Percentiles rank a stretch among this genome's conserved stretches.
Conservation (phyloP, 2,888 invertebrate species). For the Fissipunctia ypsillon region DNA sequence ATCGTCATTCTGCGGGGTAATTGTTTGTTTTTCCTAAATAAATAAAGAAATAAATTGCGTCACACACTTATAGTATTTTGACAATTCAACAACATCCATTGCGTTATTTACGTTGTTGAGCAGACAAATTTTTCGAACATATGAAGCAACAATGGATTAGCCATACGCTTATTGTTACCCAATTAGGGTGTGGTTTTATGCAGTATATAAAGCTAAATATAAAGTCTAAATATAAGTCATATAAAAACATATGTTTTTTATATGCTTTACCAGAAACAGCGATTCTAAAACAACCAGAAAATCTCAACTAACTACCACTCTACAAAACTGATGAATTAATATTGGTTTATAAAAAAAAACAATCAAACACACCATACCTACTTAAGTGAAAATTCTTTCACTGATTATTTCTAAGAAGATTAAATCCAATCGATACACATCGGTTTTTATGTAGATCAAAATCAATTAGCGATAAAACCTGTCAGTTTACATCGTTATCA, state of each 20-base stretch:
- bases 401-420: conserved; percentile 19
- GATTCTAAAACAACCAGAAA: neutral
- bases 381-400: conserved; percentile 3
- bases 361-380: neutral
- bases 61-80: too few relatives aligned
- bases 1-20: neutral
- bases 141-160: too few relatives aligned
- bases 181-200: too few relatives aligned
- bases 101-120: too few relatives aligned
- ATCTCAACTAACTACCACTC: neutral
- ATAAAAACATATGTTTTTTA: too few relatives aligned
- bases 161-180: too few relatives aligned
- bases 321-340: neutral
- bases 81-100: too few relatives aligned
- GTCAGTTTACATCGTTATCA: conserved; percentile 52
- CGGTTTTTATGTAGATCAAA: conserved; percentile 53
- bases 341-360: neutral
- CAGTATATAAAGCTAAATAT: too few relatives aligned
- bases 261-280: neutral
- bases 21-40: too few relatives aligned
- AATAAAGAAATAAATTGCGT: too few relatives aligned
- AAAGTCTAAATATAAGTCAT: too few relatives aligned
- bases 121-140: too few relatives aligned
- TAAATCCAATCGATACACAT: conserved; percentile 33
- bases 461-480: conserved; percentile 53